These are phyloP conservation scores for Falco biarmicus DNA, from an alignment of 2,797 vertebrate genomes.

Conservation along the genomic window DNA sequence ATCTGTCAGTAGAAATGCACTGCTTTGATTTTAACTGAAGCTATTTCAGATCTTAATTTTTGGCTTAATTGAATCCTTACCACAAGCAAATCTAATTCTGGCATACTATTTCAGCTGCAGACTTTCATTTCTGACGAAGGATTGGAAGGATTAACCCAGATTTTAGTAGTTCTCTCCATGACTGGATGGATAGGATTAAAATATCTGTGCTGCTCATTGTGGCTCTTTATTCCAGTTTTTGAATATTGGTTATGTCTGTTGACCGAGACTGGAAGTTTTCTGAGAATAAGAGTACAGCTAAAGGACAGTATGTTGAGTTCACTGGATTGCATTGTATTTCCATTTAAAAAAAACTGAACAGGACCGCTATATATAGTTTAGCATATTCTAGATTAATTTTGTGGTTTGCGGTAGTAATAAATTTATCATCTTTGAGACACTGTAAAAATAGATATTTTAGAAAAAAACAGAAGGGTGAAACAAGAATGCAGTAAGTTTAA, in stretches of 20 bases:
- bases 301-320: neutral
- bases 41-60: slow-evolving; percentile 61
- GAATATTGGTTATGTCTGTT: slow-evolving; percentile 2
- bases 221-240: slow-evolving; percentile 7
- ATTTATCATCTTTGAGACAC: neutral
- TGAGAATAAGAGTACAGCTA: neutral
- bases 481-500: neutral
- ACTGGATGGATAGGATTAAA: slow-evolving; percentile 18
- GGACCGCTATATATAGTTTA: neutral
- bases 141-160: slow-evolving; percentile 56
- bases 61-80: slow-evolving; percentile 37
- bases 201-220: neutral
- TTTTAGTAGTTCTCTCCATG: slow-evolving; percentile 39
- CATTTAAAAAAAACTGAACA: neutral
- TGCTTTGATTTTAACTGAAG: slow-evolving; percentile 36
- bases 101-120: slow-evolving; percentile 25
- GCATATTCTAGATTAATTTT: neutral
- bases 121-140: slow-evolving; percentile 51
- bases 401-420: neutral
- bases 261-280: neutral
- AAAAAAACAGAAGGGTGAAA: neutral
- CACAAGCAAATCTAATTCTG: slow-evolving; percentile 48
- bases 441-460: neutral
- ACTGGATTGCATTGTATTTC: neutral
- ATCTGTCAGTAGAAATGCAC: slow-evolving; percentile 10